A percentile compares a stretch with the other conserved stretches of the same genome.
Evolutionary conservation across 1,140 invertebrate species (phyloP).

Genomic region (Sinella curviseta): DNA sequence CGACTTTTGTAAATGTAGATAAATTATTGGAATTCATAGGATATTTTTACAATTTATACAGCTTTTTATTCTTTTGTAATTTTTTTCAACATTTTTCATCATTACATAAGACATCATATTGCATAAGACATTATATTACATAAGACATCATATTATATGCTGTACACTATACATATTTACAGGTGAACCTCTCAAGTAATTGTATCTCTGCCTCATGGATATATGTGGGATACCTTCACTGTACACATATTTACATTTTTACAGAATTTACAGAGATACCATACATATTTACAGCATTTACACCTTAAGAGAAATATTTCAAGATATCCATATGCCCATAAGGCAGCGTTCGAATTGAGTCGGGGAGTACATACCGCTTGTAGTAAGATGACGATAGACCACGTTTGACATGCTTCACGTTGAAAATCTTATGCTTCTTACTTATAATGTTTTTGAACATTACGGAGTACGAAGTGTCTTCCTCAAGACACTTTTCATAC

Average conservation of each 20-base stretch:
- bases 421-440: background rate
- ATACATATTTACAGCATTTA: background rate
- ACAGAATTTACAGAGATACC: background rate
- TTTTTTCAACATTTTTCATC: too few species aligned
- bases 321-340: background rate
- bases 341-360: background rate
- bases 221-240: background rate
- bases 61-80: too few species aligned
- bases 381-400: background rate
- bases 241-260: background rate
- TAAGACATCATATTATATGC: background rate
- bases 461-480: too few species aligned
- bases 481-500: too few species aligned
- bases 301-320: too few species aligned
- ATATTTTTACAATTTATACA: too few species aligned
- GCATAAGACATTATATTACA: too few species aligned
- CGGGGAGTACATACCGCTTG: background rate
- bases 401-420: background rate
- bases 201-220: background rate
- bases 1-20: too few species aligned
- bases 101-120: too few species aligned
- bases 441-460: too few species aligned
- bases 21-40: too few species aligned
- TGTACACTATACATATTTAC: background rate
- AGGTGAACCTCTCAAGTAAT: background rate